Base-by-base conservation (phyloP, 92 coral and sea anemone species). In the Bergia sp. region DNA sequence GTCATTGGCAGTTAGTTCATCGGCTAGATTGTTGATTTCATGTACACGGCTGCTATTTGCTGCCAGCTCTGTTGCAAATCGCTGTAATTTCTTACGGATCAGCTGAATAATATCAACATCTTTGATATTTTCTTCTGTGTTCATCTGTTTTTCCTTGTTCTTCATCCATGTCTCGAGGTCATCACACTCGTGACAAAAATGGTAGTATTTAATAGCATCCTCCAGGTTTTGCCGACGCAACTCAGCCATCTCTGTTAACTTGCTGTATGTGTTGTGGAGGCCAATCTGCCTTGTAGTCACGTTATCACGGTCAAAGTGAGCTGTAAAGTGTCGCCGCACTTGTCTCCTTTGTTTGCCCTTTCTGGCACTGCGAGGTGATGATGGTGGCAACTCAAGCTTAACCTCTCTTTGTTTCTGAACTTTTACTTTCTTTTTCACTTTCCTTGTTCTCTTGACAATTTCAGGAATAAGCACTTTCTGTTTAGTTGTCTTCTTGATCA, bases 221-320 rank as follows among this genome's bases (percentile, higher is more conserved):
- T 95, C 94, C 42, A 96, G 85, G 78, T 94, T 94, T 79, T 92
- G 92, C 18, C 92, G 95, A 15, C 99, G 95, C 38, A 94, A 83
- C 96, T 91, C 86, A 2, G 99, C 94, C 87, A 93, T 89, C 77
- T 96, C 99, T 80, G 90, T 90, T 37, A 96, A 94, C 80, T 92
- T 96, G 86, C 93, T 91, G 88, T 96, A 95, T 83, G 92, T 88
- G 81, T 96, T 96, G 69, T 94, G 92, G 7, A 96, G 92, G 37
- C 96, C 89, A 16, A 96, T 82, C 88, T 96, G 99, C n/a, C 99
- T 92, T 0, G 94, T 92, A 38, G 99, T 98, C 15, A 96, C 99
- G 74, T 96, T 96, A 80, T 96, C 99, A 72, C 99, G 96, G 82
- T 96, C 99, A 89, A 96, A 96, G 86, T 96, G 99, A 73, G 98